Percentiles rank a stretch among this genome's conserved stretches.
phyloP scores from a whole-genome alignment of 2,113 vertebrate species.

The Sceloporus tristichus region DNA sequence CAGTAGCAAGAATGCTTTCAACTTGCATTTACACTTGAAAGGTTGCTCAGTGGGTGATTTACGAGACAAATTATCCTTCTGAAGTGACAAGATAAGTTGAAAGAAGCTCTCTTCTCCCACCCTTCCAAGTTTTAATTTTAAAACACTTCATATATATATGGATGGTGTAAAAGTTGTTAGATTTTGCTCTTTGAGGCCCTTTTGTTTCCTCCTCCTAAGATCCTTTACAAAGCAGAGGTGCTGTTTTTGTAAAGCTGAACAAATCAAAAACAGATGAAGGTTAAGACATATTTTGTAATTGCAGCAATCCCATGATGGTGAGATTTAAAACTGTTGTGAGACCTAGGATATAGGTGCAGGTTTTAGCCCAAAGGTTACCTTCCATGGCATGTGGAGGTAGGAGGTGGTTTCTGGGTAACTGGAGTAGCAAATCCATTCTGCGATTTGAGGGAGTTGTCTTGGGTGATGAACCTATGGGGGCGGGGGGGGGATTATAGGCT shows the following conservation, averaged over 20 bases:
- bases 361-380: no score
- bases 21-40: slow-evolving; percentile 43
- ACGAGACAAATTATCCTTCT: slow-evolving; percentile 46
- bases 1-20: slow-evolving; percentile 29
- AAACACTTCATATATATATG: neutral
- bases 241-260: neutral
- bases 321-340: no score
- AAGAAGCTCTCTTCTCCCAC: slow-evolving; percentile 14
- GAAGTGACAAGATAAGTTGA: slow-evolving; percentile 38
- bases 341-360: no score
- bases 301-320: neutral
- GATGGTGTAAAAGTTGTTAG: neutral
- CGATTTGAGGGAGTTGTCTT: no score
- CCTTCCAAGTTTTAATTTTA: slow-evolving; percentile 28
- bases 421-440: no score
- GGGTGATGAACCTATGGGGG: no score
- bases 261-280: neutral
- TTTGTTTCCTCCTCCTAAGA: neutral
- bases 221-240: neutral
- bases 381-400: no score
- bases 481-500: no score
- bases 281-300: neutral
- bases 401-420: no score
- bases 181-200: neutral
- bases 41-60: slow-evolving; percentile 31